phyloP scores from a whole-genome alignment of 2,797 vertebrate genomes.

The Danio jaintianensis region DNA sequence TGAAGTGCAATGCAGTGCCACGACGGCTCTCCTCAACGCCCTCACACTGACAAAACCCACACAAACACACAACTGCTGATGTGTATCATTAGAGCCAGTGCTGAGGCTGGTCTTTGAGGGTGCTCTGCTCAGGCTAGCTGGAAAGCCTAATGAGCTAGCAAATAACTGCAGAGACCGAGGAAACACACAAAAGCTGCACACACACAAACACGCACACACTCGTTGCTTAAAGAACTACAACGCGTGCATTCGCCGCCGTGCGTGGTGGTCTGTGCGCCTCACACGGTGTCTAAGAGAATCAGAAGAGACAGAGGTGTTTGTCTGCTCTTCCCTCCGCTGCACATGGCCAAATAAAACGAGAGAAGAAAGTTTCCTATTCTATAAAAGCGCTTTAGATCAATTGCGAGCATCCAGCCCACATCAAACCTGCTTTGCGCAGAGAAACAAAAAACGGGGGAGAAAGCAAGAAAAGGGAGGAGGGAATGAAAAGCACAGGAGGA shows the following conservation, averaged over 20 bases:
- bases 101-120: constrained; percentile 41
- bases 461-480: constrained; percentile 5
- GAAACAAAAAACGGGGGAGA: neutral
- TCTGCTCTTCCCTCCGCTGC: constrained; percentile 34
- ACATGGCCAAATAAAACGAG: constrained; percentile 43
- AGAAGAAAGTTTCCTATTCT: constrained; percentile 48
- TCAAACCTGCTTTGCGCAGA: constrained; percentile 46
- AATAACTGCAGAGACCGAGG: constrained; percentile 47
- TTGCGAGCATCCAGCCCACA: constrained; percentile 48
- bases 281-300: constrained; percentile 20
- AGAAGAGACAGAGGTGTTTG: constrained; percentile 53
- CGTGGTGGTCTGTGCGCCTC: constrained; percentile 25
- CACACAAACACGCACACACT: neutral
- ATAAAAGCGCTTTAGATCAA: constrained; percentile 53
- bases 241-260: neutral
- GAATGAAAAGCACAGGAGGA: constrained; percentile 32
- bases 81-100: constrained; percentile 38
- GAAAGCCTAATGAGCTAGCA: constrained; percentile 59
- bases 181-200: constrained; percentile 33
- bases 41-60: constrained; percentile 14
- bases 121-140: constrained; percentile 4
- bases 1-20: neutral
- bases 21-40: neutral
- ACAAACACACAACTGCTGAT: constrained; percentile 36
- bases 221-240: neutral